phyloP scores from a whole-genome alignment of 2,113 vertebrate genomes.

The Pygoscelis adeliae region DNA sequence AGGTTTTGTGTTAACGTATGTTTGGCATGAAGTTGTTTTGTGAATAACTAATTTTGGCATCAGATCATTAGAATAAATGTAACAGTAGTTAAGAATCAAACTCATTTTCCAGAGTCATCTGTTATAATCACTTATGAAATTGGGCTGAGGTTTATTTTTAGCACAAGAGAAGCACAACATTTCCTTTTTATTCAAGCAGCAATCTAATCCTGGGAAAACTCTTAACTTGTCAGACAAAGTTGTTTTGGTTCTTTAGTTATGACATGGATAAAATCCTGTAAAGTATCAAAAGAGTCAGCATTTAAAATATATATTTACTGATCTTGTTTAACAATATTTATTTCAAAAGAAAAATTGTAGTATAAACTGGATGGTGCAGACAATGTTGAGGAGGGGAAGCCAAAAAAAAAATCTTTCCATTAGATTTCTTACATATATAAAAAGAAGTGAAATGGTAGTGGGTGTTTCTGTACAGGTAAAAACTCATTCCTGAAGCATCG shows the following conservation, averaged over 20 bases:
- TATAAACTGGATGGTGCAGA: not conserved
- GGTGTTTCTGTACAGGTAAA: not conserved
- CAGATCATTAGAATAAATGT: not conserved
- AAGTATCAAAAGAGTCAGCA: not conserved
- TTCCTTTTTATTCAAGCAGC: not conserved
- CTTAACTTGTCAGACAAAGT: not conserved
- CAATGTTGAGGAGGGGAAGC: not conserved
- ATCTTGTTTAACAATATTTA: not conserved
- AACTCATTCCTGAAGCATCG: not conserved
- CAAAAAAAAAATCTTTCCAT: not conserved
- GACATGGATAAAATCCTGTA: not conserved
- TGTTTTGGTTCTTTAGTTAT: not conserved
- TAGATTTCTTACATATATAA: not conserved
- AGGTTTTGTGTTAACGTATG: not conserved
- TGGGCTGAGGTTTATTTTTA: conserved; percentile 29
- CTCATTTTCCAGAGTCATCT: not conserved
- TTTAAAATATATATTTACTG: not conserved
- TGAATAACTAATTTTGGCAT: not conserved
- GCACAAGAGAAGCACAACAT: not conserved
- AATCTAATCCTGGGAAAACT: conserved; percentile 13
- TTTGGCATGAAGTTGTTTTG: not conserved
- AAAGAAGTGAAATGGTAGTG: not conserved
- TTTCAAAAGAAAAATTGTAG: not conserved
- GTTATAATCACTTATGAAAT: not conserved
- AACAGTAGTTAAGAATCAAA: not conserved